phyloP scores from a whole-genome alignment of 2,797 vertebrate species.

The Cirrhinus molitorella region DNA sequence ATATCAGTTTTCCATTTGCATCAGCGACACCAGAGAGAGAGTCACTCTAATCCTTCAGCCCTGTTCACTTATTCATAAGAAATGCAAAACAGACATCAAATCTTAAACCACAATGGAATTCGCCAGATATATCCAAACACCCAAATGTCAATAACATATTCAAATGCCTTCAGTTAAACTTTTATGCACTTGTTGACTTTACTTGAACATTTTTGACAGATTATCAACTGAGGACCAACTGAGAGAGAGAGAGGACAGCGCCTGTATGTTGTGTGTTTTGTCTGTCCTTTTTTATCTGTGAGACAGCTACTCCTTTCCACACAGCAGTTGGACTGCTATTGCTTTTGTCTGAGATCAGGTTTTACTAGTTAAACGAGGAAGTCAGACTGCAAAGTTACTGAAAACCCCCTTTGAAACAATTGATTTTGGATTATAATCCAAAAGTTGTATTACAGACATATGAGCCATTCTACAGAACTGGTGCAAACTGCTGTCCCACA shows the following conservation, averaged over 20 bases:
- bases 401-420: neutral
- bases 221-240: slow-evolving; percentile 93
- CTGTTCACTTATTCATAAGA: slow-evolving; percentile 73
- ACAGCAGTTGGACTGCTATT: neutral
- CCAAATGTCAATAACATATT: slow-evolving; percentile 11
- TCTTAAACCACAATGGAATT: slow-evolving; percentile 15
- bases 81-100: slow-evolving; percentile 39
- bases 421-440: neutral
- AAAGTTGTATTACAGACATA: neutral
- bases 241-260: slow-evolving; percentile 7
- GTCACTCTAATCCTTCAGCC: slow-evolving; percentile 62
- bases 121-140: slow-evolving; percentile 14
- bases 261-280: slow-evolving; percentile 21
- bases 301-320: slow-evolving; percentile 9
- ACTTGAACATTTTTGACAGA: slow-evolving; percentile 75
- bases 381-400: neutral
- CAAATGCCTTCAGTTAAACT: neutral
- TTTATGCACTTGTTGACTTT: slow-evolving; percentile 57
- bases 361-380: slow-evolving; percentile 21
- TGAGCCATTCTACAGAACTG: too few relatives aligned
- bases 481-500: too few relatives aligned
- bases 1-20: slow-evolving; percentile 60
- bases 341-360: slow-evolving; percentile 1
- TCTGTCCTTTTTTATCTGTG: slow-evolving; percentile 18
- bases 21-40: slow-evolving; percentile 61